phyloP scores from a whole-genome alignment of 1,140 invertebrate genomes.

The Drosophila funebris region DNA sequence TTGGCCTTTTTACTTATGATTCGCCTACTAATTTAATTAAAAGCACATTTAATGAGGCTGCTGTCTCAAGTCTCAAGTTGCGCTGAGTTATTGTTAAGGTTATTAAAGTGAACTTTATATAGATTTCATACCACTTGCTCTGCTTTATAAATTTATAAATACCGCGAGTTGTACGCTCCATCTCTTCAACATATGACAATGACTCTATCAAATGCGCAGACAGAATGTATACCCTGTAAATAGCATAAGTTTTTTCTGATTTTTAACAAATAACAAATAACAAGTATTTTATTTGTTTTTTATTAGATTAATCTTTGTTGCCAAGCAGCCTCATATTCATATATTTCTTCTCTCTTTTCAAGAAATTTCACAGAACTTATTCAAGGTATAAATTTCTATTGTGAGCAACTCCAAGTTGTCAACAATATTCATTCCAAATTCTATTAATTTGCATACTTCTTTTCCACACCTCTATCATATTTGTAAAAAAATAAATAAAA shows the following conservation, averaged over 20 bases:
- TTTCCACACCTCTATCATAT: constrained; percentile 5
- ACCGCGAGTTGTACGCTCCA: too few species aligned
- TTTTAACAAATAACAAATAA: too few species aligned
- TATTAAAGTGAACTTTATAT: constrained; percentile 24
- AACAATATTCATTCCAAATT: background rate
- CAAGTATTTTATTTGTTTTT: too few species aligned
- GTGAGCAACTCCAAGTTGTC: too few species aligned
- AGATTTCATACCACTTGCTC: constrained; percentile 37
- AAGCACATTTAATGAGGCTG: constrained; percentile 40
- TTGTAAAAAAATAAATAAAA: background rate
- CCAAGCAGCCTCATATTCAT: too few species aligned
- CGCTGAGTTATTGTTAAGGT: constrained; percentile 9
- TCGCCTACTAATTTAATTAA: constrained; percentile 57
- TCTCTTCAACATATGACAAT: background rate
- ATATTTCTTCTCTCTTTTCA: too few species aligned
- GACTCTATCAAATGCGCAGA: background rate
- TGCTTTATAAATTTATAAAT: constrained; percentile 8
- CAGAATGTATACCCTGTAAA: background rate
- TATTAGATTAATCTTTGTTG: too few species aligned
- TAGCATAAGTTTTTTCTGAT: too few species aligned
- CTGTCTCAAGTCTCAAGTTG: background rate
- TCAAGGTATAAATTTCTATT: too few species aligned
- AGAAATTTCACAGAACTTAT: too few species aligned
- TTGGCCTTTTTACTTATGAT: constrained; percentile 68
- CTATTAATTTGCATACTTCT: background rate